These are phyloP conservation scores for Panurus biarmicus DNA, from an alignment of 2,113 vertebrate species.

Conservation along the genomic window DNA sequence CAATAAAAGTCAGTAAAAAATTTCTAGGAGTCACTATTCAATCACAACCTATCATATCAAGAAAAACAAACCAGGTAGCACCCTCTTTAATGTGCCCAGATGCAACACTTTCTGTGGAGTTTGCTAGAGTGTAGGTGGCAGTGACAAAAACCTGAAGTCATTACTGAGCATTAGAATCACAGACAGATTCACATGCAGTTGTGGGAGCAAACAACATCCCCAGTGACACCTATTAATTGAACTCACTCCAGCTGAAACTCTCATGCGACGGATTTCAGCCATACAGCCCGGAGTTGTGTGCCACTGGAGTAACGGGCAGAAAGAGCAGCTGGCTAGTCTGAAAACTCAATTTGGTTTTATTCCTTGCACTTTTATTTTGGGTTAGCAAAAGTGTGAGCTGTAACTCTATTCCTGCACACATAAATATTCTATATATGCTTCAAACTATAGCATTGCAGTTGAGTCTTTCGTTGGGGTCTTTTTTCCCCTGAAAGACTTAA, in stretches of 20 bases:
- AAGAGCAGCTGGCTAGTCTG: not conserved
- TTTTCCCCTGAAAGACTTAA: not conserved
- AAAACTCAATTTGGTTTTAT: not conserved
- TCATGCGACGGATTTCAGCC: not conserved
- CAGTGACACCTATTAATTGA: not conserved
- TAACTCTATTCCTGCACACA: not conserved
- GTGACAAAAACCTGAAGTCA: not conserved
- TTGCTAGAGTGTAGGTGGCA: not conserved
- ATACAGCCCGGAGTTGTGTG: rapidly evolving
- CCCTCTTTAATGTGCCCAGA: not conserved
- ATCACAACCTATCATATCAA: not conserved
- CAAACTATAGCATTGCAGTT: not conserved
- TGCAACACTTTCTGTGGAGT: not conserved
- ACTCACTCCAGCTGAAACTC: not conserved
- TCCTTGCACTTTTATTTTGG: not conserved
- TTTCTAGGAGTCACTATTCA: not conserved
- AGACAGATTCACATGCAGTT: not conserved
- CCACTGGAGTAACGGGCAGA: rapidly evolving
- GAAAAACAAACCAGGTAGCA: not conserved
- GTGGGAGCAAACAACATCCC: not conserved
- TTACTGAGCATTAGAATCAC: not conserved
- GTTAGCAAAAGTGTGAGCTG: not conserved
- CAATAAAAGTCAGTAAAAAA: not conserved
- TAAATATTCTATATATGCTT: not conserved
- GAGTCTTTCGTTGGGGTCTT: not conserved